Evolutionary conservation across 1,140 invertebrate genomes (phyloP).

Genomic region (Drosophila auraria): DNA sequence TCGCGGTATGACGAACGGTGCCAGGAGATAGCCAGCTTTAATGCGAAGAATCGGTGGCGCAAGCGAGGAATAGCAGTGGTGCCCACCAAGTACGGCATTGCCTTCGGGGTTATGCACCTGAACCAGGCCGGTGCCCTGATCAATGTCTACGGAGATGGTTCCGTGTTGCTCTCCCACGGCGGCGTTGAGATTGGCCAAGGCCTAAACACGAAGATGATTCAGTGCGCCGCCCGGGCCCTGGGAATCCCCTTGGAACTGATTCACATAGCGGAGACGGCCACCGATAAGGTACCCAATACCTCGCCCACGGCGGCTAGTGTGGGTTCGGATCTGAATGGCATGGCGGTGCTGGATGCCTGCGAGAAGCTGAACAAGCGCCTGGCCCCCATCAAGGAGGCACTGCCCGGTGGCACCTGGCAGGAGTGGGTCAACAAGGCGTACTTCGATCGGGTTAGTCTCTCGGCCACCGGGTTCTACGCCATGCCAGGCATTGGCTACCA

Average conservation of each 20-base stretch:
- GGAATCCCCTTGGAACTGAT: constrained; percentile 91
- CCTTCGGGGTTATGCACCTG: constrained; percentile 92
- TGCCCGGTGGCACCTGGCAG: constrained; percentile 94
- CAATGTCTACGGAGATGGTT: constrained; percentile 96
- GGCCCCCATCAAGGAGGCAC: constrained; percentile 90
- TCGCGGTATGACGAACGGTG: constrained; percentile 89
- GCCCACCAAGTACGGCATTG: constrained; percentile 96
- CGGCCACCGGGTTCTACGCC: constrained; percentile 94
- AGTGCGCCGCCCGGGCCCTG: constrained; percentile 92
- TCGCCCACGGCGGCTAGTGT: constrained; percentile 96
- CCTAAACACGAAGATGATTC: constrained; percentile 97
- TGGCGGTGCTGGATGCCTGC: constrained; percentile 96
- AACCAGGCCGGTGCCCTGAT: constrained; percentile 96
- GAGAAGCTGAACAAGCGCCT: constrained; percentile 91
- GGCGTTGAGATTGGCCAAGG: constrained; percentile 99
- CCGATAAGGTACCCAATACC: constrained; percentile 97
- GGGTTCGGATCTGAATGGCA: constrained; percentile 97
- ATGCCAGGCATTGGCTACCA: constrained; percentile 93
- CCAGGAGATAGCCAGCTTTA: constrained; percentile 89
- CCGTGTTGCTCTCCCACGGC: constrained; percentile 95
- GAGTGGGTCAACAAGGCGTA: constrained; percentile 94
- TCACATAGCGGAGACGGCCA: constrained; percentile 94
- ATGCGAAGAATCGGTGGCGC: constrained; percentile 92
- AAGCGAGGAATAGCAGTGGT: constrained; percentile 95
- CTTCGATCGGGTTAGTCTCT: constrained; percentile 91